Base-by-base conservation (phyloP, 2,888 invertebrate species). In the Andrena dorsata region DNA sequence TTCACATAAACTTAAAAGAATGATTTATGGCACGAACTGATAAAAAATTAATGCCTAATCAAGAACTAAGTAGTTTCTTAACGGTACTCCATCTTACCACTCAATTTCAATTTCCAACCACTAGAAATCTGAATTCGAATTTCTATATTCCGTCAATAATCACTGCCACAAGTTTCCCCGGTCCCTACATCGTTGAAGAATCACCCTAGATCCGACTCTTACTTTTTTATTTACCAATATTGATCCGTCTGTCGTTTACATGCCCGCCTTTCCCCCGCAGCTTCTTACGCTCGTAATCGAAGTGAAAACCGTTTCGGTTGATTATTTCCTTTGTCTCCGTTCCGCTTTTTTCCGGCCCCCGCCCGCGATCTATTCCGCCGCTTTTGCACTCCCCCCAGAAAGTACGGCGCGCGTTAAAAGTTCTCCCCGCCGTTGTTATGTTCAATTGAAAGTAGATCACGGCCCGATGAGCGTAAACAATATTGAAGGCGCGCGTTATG, bases 401-500 rank as follows among this genome's bases (percentile, higher is more conserved):
- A 65, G 61, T 56, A 66, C 32, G 23, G n/a, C 2, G 32, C 10
- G 20, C 41, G 0, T 70, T 61, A 64, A 74, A 75, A 28, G 28
- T 68, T 58, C 61, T n/a, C 26, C 7, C 56, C n/a, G 23, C 4
- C 32, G 53, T 73, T 82, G 73, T 61, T 56, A 49, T 70, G 61
- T 65, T 49, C 56, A 64, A 56, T 73, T 73, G 65, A 60, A 76
- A 73, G 61, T 73, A 56, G 73, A 70, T 82, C 70, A 63, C 3
- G 28, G 26, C 8, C n/a, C 41, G 6, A n/a, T 32, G 35, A 69
- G 47, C 72, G 72, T 69, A 72, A 81, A 69, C 66, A 81, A 76
- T 82, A 82, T 82, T 82, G 80, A 75, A 82, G 8, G 66, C 61
- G 51, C 74, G 70, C 35, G 70, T 80, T 80, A 75, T 49, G 30